These are phyloP conservation scores for Metalampra italica DNA, from an alignment of 2,888 invertebrate species.

Conservation along the genomic window DNA sequence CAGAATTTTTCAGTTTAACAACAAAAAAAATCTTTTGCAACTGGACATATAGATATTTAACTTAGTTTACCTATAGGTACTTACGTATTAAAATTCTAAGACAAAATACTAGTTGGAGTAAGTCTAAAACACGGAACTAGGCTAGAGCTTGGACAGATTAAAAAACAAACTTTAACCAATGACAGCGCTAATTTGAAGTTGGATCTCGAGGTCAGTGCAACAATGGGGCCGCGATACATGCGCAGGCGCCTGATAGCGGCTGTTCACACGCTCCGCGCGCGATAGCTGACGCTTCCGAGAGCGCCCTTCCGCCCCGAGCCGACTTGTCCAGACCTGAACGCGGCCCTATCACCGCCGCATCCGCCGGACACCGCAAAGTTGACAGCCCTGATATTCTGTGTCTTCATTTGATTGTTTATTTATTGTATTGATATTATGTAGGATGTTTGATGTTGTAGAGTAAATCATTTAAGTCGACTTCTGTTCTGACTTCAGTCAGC, in stretches of 20 bases:
- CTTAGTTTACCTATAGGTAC: too few relatives aligned
- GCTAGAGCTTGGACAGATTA: neutral
- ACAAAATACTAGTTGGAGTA: too few relatives aligned
- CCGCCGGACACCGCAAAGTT: slow-evolving; percentile 65
- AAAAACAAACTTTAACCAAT: slow-evolving; percentile 23
- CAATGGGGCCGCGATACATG: slow-evolving; percentile 15
- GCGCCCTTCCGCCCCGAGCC: slow-evolving; percentile 37
- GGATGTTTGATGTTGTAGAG: neutral
- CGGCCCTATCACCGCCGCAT: slow-evolving; percentile 56
- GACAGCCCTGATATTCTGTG: slow-evolving; percentile 12
- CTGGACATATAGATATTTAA: too few relatives aligned
- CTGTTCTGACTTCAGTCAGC: too few relatives aligned
- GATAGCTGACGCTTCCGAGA: slow-evolving; percentile 32
- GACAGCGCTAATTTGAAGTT: slow-evolving; percentile 15
- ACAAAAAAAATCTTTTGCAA: neutral
- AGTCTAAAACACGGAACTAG: slow-evolving; percentile 4
- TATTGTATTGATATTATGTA: neutral
- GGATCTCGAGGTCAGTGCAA: slow-evolving; percentile 36
- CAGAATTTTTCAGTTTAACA: neutral
- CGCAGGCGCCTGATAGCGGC: slow-evolving; percentile 28
- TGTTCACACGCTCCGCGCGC: slow-evolving; percentile 22
- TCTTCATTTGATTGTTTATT: neutral
- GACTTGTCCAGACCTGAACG: slow-evolving; percentile 42
- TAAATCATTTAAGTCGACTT: neutral
- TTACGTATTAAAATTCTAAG: neutral